These are phyloP conservation scores for Poliocrania exsul DNA, from an alignment of 2,797 vertebrate genomes.

Conservation along the genomic window DNA sequence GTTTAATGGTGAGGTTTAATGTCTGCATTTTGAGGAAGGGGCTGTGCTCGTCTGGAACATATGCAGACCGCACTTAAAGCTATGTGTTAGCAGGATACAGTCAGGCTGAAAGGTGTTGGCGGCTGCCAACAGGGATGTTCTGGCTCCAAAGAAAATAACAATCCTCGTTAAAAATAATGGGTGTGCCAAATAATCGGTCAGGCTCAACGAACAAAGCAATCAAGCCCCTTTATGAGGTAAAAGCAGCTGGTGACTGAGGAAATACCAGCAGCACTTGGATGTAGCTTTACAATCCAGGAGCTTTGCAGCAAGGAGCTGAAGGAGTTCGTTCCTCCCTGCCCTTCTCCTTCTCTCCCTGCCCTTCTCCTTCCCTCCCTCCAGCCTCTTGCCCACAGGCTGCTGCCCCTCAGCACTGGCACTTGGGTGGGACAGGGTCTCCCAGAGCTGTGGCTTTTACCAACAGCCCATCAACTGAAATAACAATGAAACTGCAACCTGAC, in stretches of 20 bases:
- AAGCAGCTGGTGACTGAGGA: slow-evolving; percentile 59
- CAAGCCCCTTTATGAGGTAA: slow-evolving; percentile 50
- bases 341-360: not conserved
- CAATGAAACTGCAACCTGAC: not conserved
- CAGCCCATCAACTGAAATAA: not conserved
- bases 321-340: not conserved
- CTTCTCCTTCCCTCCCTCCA: not conserved
- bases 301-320: not conserved
- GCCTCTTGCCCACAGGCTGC: not conserved
- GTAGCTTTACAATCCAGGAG: not conserved
- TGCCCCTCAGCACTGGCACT: not conserved
- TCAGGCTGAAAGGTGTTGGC: not conserved
- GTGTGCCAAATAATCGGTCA: not conserved
- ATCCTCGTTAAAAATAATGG: slow-evolving; percentile 50
- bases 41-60: not conserved
- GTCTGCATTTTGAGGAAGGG: not conserved
- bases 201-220: slow-evolving; percentile 26
- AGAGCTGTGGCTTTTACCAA: not conserved
- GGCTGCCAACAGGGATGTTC: slow-evolving; percentile 34
- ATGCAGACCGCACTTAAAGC: not conserved
- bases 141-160: slow-evolving; percentile 40
- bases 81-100: not conserved
- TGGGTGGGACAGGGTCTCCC: not conserved
- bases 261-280: slow-evolving; percentile 17
- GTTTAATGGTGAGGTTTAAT: not conserved